Evolutionary conservation across 2,113 vertebrate genomes (phyloP).

Genomic region (Pseudois nayaur): DNA sequence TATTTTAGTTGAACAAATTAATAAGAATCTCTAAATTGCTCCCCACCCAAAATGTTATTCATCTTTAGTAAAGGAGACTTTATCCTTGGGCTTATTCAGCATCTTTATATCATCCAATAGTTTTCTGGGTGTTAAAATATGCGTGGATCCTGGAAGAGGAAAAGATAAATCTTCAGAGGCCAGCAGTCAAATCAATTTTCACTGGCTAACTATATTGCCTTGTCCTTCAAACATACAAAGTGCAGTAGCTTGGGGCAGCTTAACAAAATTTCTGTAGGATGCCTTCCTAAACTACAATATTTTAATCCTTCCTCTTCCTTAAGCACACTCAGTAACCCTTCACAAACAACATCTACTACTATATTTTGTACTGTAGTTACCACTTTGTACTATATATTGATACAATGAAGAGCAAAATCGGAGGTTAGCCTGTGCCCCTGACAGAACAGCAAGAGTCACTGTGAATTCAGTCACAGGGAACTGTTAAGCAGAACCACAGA

Average conservation of each 20-base stretch:
- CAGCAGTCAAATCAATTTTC: neutral
- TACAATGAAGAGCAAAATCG: neutral
- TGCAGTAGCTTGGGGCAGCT: neutral
- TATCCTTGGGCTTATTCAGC: conserved; percentile 89
- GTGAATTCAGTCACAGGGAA: neutral
- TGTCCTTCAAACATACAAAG: neutral
- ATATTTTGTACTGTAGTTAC: neutral
- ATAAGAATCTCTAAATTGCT: conserved; percentile 14
- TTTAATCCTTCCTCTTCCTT: neutral
- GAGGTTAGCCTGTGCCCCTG: neutral
- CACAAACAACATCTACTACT: neutral
- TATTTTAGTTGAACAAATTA: conserved; percentile 37
- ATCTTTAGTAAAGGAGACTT: conserved; percentile 81
- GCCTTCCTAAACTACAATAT: neutral
- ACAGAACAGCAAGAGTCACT: neutral
- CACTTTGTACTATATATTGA: neutral
- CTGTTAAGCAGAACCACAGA: neutral
- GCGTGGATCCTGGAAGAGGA: conserved; percentile 89
- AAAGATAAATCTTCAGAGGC: conserved; percentile 33
- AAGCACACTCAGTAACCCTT: neutral
- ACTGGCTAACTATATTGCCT: neutral
- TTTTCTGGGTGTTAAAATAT: conserved; percentile 90
- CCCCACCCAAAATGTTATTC: conserved; percentile 75
- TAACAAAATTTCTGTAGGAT: neutral
- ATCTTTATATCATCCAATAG: conserved; percentile 94